Conservation (phyloP, 92 coral and sea anemone species). For the Epizoanthus ramosus region DNA sequence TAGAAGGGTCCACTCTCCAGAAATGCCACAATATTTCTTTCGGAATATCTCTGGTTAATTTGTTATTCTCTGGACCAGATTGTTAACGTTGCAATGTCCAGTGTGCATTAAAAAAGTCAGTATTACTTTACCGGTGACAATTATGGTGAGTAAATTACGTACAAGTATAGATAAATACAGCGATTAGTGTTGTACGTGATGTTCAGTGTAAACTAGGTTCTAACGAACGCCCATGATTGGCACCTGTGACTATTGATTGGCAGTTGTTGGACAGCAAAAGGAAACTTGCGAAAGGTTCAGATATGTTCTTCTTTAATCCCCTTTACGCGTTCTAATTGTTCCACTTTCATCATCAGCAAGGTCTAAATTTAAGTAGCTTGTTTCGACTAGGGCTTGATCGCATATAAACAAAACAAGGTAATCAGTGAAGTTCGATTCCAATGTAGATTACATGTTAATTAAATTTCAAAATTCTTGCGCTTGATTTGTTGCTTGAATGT, state of each 20-base stretch:
- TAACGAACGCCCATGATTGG: conserved; percentile 12
- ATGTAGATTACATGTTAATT: too few species aligned
- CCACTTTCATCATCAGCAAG: too few species aligned
- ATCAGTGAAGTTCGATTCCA: too few species aligned
- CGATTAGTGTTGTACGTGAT: not conserved
- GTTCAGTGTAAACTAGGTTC: not conserved
- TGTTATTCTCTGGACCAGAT: not conserved
- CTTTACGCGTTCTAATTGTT: not conserved
- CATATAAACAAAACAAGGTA: too few species aligned
- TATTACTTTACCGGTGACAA: not conserved
- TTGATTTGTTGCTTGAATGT: too few species aligned
- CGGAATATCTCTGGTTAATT: too few species aligned
- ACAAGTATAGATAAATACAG: not conserved
- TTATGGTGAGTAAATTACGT: not conserved
- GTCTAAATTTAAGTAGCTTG: too few species aligned
- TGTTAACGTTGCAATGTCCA: not conserved
- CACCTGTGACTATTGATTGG: conserved; percentile 5
- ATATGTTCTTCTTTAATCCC: not conserved
- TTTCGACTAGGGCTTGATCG: too few species aligned
- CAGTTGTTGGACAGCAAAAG: conserved; percentile 17
- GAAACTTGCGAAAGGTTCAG: not conserved
- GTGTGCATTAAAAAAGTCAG: not conserved
- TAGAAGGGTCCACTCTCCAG: too few species aligned
- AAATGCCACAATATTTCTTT: too few species aligned
- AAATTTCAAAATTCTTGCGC: too few species aligned